Conservation (phyloP, 2,888 invertebrate species). For the Nebria brevicollis region DNA sequence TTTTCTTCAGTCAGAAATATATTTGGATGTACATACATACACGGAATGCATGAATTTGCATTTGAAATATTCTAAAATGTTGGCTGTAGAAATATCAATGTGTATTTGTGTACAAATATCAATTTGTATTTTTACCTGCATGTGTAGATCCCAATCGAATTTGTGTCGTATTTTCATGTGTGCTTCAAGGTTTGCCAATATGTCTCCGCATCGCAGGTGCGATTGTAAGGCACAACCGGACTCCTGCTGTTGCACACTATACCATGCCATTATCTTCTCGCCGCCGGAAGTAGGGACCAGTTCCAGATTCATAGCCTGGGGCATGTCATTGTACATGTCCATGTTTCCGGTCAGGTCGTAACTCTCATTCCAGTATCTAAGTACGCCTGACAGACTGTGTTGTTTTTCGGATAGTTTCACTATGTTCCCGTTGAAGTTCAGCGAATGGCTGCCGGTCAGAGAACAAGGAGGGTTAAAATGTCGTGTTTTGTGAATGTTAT, state of each 20-base stretch:
- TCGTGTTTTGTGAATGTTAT: neutral
- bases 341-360: slow-evolving; percentile 63
- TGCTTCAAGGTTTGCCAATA: slow-evolving; percentile 61
- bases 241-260: slow-evolving; percentile 55
- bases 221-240: slow-evolving; percentile 56
- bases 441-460: slow-evolving; percentile 19
- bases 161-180: slow-evolving; percentile 59
- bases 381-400: slow-evolving; percentile 40
- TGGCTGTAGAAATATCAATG: slow-evolving; percentile 20
- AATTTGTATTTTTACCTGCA: slow-evolving; percentile 54
- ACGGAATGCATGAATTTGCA: neutral
- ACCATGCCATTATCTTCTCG: slow-evolving; percentile 48
- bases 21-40: no score
- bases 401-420: slow-evolving; percentile 40
- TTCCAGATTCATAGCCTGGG: slow-evolving; percentile 61
- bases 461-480: neutral
- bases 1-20: no score
- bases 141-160: slow-evolving; percentile 63
- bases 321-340: slow-evolving; percentile 60
- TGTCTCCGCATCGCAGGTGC: slow-evolving; percentile 60
- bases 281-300: slow-evolving; percentile 63
- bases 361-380: slow-evolving; percentile 62
- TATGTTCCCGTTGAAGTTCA: slow-evolving; percentile 37
- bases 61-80: slow-evolving; percentile 14
- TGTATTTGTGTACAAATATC: slow-evolving; percentile 12